A percentile compares a stretch with the other conserved stretches of the same genome.
Evolutionary conservation across 2,888 invertebrate genomes (phyloP).

Genomic region (Melanchra persicariae): DNA sequence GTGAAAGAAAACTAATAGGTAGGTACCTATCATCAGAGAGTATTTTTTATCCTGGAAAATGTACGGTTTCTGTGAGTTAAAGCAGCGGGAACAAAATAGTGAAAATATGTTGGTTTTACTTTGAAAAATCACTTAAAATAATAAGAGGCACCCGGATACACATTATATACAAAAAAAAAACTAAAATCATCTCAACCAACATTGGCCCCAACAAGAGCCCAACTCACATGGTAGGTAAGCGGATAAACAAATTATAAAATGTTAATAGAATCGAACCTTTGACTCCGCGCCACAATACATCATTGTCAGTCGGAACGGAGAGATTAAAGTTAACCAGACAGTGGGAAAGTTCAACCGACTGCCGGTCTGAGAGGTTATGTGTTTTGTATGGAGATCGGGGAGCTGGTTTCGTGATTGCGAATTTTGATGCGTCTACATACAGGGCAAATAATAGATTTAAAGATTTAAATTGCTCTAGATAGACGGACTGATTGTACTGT

Average conservation of each 20-base stretch:
- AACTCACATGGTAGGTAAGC: constrained; percentile 61
- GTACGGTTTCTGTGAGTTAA: too few species aligned
- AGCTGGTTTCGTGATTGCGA: constrained; percentile 14
- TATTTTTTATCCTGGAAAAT: too few species aligned
- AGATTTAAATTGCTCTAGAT: too few species aligned
- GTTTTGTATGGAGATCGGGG: constrained; percentile 11
- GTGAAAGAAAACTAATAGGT: too few species aligned
- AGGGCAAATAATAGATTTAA: not conserved
- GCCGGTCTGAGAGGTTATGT: constrained; percentile 34
- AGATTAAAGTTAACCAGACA: constrained; percentile 59
- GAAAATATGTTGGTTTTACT: too few species aligned
- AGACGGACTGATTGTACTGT: too few species aligned
- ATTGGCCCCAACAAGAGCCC: constrained; percentile 49
- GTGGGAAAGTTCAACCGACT: constrained; percentile 61
- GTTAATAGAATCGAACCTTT: constrained; percentile 87
- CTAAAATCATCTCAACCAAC: constrained; percentile 12
- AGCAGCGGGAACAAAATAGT: too few species aligned
- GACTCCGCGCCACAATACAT: constrained; percentile 85
- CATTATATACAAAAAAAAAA: not conserved
- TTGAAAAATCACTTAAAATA: too few species aligned
- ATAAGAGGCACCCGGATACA: not conserved
- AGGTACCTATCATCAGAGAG: too few species aligned
- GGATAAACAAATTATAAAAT: constrained; percentile 86
- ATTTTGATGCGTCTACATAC: not conserved
- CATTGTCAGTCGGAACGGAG: constrained; percentile 79